Conservation (phyloP, 2,888 invertebrate genomes). For the Epistrophe eligans region DNA sequence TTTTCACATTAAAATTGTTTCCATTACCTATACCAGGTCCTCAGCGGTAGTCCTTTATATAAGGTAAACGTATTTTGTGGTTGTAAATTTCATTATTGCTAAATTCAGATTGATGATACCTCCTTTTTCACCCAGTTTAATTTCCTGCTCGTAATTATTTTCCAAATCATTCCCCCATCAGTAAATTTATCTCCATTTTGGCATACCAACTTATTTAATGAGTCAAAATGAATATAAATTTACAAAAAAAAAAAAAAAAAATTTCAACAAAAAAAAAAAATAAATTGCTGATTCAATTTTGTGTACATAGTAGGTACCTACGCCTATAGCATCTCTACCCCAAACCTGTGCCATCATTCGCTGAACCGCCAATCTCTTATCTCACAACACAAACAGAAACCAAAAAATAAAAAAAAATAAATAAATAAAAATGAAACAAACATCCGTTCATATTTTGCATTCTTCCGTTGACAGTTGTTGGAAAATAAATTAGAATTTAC, state of each 20-base stretch:
- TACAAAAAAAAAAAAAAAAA: neutral
- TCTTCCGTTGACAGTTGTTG: slow-evolving; percentile 64
- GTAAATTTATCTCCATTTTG: slow-evolving; percentile 42
- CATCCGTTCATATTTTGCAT: slow-evolving; percentile 56
- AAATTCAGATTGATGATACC: slow-evolving; percentile 70
- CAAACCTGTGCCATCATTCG: neutral
- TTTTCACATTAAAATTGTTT: slow-evolving; percentile 12
- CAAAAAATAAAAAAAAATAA: slow-evolving; percentile 2
- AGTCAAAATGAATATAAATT: slow-evolving; percentile 19
- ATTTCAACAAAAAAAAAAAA: neutral
- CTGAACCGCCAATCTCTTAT: slow-evolving; percentile 49
- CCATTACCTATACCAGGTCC: neutral
- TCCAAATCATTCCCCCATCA: slow-evolving; percentile 47
- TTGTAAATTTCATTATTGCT: slow-evolving; percentile 31
- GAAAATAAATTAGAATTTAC: slow-evolving; percentile 73
- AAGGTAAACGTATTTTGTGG: neutral
- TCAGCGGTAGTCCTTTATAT: neutral
- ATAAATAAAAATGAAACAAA: slow-evolving; percentile 12
- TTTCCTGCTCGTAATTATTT: slow-evolving; percentile 70
- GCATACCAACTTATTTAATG: slow-evolving; percentile 4
- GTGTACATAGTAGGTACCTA: neutral
- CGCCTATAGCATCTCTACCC: neutral
- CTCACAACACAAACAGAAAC: slow-evolving; percentile 35
- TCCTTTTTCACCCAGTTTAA: slow-evolving; percentile 52
- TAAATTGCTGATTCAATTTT: slow-evolving; percentile 42